Conservation (phyloP, 2,888 invertebrate genomes). For the Drosophila stalkeri region DNA sequence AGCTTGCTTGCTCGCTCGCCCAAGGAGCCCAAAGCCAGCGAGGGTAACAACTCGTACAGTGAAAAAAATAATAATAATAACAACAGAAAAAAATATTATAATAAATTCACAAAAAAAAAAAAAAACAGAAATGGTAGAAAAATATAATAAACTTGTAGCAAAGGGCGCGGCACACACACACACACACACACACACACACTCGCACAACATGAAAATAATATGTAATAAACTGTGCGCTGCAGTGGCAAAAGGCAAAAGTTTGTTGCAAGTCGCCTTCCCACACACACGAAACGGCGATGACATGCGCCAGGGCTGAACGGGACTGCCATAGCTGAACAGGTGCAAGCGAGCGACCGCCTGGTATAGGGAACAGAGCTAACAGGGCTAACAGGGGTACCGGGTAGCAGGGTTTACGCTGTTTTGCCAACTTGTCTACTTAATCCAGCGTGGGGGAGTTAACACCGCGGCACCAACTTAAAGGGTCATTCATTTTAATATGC, state of each 20-base stretch:
- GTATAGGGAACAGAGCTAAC: background rate
- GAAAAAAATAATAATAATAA: constrained; percentile 16
- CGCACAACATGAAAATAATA: constrained; percentile 22
- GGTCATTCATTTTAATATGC: constrained; percentile 77
- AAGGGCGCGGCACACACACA: constrained; percentile 39
- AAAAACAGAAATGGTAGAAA: constrained; percentile 7
- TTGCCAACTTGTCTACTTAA: constrained; percentile 76
- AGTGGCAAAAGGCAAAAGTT: constrained; percentile 47
- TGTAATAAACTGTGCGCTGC: constrained; percentile 31
- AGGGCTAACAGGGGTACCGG: constrained; percentile 2
- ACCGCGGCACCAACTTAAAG: constrained; percentile 60
- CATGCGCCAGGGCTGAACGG: constrained; percentile 9
- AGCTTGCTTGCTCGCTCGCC: constrained; percentile 23
- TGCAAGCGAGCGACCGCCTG: constrained; percentile 8
- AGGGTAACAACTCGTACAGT: constrained; percentile 43
- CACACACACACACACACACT: constrained; percentile 3
- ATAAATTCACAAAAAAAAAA: constrained; percentile 32
- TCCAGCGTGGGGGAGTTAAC: constrained; percentile 64
- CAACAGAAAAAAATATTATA: constrained; percentile 42
- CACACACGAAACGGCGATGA: constrained; percentile 44
- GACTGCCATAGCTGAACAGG: background rate
- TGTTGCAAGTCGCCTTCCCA: constrained; percentile 49
- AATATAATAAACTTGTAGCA: constrained; percentile 32
- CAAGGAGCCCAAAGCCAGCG: constrained; percentile 26
- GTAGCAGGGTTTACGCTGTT: constrained; percentile 31